These are phyloP conservation scores for Microcebus tavaratra DNA, from an alignment of 2,113 vertebrate genomes.

Conservation along the genomic window DNA sequence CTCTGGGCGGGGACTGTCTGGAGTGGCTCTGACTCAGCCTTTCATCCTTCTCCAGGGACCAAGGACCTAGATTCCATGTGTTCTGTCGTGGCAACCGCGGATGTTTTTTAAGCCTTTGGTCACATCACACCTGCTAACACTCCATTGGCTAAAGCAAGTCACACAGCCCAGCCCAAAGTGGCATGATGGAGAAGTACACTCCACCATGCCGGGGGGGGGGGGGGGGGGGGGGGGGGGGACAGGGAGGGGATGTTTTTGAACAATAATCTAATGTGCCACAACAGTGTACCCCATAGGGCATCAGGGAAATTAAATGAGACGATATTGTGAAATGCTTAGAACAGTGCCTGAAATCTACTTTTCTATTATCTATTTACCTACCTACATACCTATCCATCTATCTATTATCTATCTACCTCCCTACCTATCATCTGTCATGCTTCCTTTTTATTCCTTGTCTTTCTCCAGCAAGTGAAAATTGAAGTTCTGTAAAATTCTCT, in stretches of 20 bases:
- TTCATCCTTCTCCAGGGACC: neutral
- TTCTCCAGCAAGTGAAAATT: neutral
- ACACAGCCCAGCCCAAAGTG: too few relatives aligned
- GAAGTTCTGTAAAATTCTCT: neutral
- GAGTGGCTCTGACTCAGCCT: neutral
- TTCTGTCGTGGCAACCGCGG: neutral
- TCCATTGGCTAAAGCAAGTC: neutral
- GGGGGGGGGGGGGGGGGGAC: neutral
- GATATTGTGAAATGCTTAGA: neutral
- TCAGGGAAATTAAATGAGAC: neutral
- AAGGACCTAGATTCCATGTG: too few relatives aligned
- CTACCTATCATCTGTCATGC: neutral
- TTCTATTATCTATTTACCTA: neutral
- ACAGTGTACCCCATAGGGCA: neutral
- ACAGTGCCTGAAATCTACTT: neutral
- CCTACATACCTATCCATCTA: neutral
- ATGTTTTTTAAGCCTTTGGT: neutral
- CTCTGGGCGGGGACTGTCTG: neutral
- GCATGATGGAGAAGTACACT: neutral
- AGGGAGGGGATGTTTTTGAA: too few relatives aligned
- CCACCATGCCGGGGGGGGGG: too few relatives aligned
- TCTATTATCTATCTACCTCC: neutral
- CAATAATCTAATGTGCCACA: neutral
- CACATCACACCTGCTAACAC: neutral
- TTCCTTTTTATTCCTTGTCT: neutral